Evolutionary conservation across 1,140 invertebrate genomes (phyloP).

Genomic region (Drosophila leontia): DNA sequence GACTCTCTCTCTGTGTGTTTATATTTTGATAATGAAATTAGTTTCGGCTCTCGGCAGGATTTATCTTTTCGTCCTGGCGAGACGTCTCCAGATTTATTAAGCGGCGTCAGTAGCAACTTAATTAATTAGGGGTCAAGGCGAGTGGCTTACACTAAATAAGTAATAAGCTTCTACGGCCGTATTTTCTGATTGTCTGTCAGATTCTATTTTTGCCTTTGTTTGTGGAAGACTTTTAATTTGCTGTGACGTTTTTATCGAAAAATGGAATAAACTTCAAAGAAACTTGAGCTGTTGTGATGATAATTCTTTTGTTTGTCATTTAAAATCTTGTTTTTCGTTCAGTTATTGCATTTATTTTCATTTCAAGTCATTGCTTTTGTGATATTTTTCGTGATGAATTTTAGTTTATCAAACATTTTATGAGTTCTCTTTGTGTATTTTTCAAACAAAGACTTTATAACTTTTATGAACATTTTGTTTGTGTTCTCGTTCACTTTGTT

Average conservation of each 20-base stretch:
- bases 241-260: conserved; percentile 13
- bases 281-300: neutral
- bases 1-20: conserved; percentile 17
- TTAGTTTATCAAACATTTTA: neutral
- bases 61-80: conserved; percentile 36
- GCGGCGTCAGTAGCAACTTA: conserved; percentile 34
- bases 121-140: conserved; percentile 49
- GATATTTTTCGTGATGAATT: neutral
- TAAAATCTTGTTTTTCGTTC: neutral
- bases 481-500: neutral
- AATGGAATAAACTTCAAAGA: neutral
- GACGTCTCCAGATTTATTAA: conserved; percentile 46
- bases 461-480: neutral
- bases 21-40: conserved; percentile 60
- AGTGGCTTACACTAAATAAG: conserved; percentile 43
- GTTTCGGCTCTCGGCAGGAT: conserved; percentile 33
- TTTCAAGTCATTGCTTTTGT: neutral
- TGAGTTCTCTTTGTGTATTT: neutral
- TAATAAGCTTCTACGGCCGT: neutral
- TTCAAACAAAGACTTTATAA: neutral
- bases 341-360: neutral
- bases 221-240: conserved; percentile 12
- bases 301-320: neutral
- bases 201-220: neutral
- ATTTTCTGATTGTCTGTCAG: conserved; percentile 10